Evolutionary conservation across 2,888 invertebrate species (phyloP), one percentile per base, ranked within the genome.

Genomic region (Agapostemon virescens): DNA sequence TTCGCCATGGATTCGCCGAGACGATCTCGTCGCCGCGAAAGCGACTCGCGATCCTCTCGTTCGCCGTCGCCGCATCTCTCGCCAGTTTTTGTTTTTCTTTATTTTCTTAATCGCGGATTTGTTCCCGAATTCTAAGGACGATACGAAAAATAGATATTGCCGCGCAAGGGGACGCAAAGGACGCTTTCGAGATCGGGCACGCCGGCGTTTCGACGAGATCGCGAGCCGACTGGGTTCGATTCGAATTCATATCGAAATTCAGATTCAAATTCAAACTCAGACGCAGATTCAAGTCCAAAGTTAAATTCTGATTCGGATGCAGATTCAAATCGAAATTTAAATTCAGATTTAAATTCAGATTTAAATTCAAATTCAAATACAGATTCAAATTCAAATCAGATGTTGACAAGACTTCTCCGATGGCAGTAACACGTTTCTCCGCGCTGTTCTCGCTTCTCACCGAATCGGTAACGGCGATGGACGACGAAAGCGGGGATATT

Each of bases 121-220:
- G 61, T 75, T 75, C 69, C 74, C 74, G 61, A 26, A 52, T 42
- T 68, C 26, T 45, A 58, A 72, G 66, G 67, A 67, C 76, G 71
- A 61, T 77, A 72, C 71, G 77, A 77, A 77, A 77, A 77, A 77
- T 77, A 77, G 63, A 63, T 58, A 64, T 71, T 66, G 58, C 26
- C 63, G 75, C 75, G 40, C 33, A 55, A 36, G 64, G 49, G 64
- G 49, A 42, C 45, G 49, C 45, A 20, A 38, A 68, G 42, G 74
- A 68, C 69, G 69, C 40, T 36, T n/a, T 69, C 69, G 71, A 72
- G 68, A 45, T 68, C 68, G 68, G 68, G 49, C 33, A 33, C 33
- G 3, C 42, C 33, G 45, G 42, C 68, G 42, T 20, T 13, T 42
- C 67, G 67, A 30, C 67, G 42, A 67, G 67, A 26, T 67, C 67